Evolutionary conservation across 2,113 vertebrate species (phyloP), one percentile per base, ranked within the genome.

Genomic region (Gnathonemus echidnorhynchus): DNA sequence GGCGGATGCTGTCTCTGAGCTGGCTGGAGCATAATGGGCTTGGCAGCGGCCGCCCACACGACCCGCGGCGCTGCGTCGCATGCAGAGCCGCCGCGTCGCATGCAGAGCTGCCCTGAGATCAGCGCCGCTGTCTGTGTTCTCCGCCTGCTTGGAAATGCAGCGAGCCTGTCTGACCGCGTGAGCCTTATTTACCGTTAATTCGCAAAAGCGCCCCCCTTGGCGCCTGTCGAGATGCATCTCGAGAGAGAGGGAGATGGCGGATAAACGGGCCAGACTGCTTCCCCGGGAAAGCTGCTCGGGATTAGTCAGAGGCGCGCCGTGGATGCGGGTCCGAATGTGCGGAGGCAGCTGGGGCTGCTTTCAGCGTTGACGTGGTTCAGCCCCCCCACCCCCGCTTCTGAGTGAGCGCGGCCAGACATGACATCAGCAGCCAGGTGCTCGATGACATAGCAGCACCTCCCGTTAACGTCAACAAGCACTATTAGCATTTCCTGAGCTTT

Each of bases 21-120:
- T 53, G 86, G 27, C 88, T 53, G 70, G 88, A 77, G 35, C 19
- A 21, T 90, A 66, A 90, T 87, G 45, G 48, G 11, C 31, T 80
- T 58, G 9, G 46, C 49, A 42, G 86, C n/a, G 13, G 31, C 49
- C 13, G 2, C 86, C 86, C 50, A 80, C 74, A 80, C 50, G 19
- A 3, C 31, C 50, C 15, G 2, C 1, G 17, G 27, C 50, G 50
- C 49, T 6, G 11, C 8, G 46, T 35, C 53, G 39, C 88, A 89
- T 83, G 50, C 89, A 85, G 53, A 42, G 52, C 19, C 21, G 53
- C n/a, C n/a, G 11, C 8, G 46, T 35, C 53, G 39, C 88, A 89
- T 83, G 50, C 89, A 85, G 53, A 42, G 52, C 19, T 11, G 53
- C 19, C 31, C 80, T 62, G 42, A 39, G 45, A 19, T 48, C 42